Percentiles rank a stretch among this genome's conserved stretches.
These are phyloP conservation scores for Antheraea mylitta DNA, from an alignment of 1,140 invertebrate genomes.

Conservation along the genomic window DNA sequence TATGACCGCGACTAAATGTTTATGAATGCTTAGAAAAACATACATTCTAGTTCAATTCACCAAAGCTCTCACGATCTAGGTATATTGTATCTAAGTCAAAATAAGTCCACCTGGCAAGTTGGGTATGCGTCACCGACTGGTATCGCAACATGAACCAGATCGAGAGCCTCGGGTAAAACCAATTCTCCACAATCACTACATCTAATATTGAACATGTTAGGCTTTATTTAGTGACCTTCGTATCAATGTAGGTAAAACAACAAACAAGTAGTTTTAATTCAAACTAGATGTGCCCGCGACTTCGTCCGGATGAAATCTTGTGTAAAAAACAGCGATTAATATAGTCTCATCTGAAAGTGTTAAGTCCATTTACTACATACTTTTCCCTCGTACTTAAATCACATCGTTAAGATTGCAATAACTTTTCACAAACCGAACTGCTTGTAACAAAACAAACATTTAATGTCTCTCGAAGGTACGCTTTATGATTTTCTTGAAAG, in stretches of 20 bases:
- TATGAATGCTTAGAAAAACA: background rate
- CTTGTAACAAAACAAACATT: too few species aligned
- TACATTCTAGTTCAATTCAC: background rate
- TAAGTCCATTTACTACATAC: too few species aligned
- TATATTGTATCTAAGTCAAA: background rate
- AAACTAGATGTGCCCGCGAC: too few species aligned
- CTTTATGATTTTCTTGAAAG: too few species aligned
- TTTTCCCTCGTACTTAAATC: too few species aligned
- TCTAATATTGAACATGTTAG: background rate
- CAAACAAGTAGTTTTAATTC: too few species aligned
- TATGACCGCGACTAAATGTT: background rate
- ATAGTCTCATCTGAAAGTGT: too few species aligned
- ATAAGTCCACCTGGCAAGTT: background rate
- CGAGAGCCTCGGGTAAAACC: conserved; percentile 10
- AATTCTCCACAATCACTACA: background rate
- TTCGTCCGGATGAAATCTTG: too few species aligned
- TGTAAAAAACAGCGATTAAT: too few species aligned
- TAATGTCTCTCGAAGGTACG: too few species aligned
- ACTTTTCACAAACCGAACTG: too few species aligned
- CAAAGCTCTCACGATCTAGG: background rate
- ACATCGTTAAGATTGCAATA: too few species aligned
- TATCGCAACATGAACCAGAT: conserved; percentile 6
- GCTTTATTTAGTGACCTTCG: background rate
- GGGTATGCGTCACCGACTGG: background rate
- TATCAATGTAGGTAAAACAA: background rate